Evolutionary conservation across 1,140 invertebrate species (phyloP).

Genomic region (Ganaspis sp.): DNA sequence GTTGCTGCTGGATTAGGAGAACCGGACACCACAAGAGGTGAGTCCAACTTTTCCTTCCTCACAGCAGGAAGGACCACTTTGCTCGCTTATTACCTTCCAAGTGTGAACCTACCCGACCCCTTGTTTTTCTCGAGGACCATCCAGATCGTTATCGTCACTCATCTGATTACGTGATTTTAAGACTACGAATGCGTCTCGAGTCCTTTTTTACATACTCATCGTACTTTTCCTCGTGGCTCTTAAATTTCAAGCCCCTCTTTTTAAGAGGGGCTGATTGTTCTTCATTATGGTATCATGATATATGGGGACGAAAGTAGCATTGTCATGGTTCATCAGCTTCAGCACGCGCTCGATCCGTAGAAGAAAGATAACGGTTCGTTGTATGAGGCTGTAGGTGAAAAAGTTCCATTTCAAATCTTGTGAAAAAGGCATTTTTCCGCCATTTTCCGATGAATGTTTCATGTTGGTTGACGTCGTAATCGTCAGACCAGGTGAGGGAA

Average conservation of each 20-base stretch:
- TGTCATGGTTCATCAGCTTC: constrained; percentile 25
- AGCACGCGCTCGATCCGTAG: constrained; percentile 6
- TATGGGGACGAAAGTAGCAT: constrained; percentile 22
- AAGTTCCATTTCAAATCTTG: neutral
- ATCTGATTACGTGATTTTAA: neutral
- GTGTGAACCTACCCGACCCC: constrained; percentile 1
- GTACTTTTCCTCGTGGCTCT: neutral
- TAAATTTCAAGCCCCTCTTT: neutral
- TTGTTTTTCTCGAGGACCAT: constrained; percentile 17
- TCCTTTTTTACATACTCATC: neutral
- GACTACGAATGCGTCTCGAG: too few relatives aligned
- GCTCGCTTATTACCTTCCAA: constrained; percentile 9
- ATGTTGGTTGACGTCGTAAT: constrained; percentile 16
- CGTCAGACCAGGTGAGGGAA: neutral
- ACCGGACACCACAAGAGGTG: constrained; percentile 14
- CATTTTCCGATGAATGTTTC: neutral
- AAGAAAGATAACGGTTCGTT: constrained; percentile 10
- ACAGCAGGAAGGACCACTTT: constrained; percentile 21
- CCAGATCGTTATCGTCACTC: constrained; percentile 5
- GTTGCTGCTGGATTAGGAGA: constrained; percentile 12
- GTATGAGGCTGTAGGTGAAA: neutral
- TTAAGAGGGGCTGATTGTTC: neutral
- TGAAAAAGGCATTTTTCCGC: neutral
- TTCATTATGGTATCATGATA: constrained; percentile 23
- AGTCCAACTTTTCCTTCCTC: constrained; percentile 5